Evolutionary conservation across 2,888 invertebrate species (phyloP), one percentile per base, ranked within the genome.

Genomic region (Clistopyga incitator): DNA sequence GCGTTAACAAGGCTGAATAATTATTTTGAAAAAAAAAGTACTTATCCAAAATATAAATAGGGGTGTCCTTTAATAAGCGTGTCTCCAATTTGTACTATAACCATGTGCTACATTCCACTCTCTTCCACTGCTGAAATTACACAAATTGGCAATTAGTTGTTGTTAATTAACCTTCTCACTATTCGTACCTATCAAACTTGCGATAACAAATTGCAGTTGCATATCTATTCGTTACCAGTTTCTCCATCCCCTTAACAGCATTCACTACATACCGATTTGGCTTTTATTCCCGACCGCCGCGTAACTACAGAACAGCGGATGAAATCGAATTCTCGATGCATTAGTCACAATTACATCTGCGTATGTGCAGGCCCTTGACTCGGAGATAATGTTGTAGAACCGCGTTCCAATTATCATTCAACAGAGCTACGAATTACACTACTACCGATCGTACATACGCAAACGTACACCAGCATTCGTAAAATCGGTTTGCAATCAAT

Each of bases 181-280:
- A 56, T 23, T 25, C 25, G 56, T 15, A 25, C 11, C 25, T 25
- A 25, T 56, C 56, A 56, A 56, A 56, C 56, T 25, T 25, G 11
- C 56, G n/a, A 56, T 25, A n/a, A 11, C 25, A 56, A 56, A 56
- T 56, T 56, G 25, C 56, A 2, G 25, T 64, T 34, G 8, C 34
- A 38, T 18, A 3, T 18, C 18, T 67, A 56, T 56, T 20, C 25
- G 34, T 81, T 20, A 70, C 23, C 23, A 23, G 25, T 56, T 25
- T 25, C 4, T 25, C 56, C 76, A 85, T 84, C 78, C 85, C 84
- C 81, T 82, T 70, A 77, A 52, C 34, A 38, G 13, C 52, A 34
- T 70, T 70, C 34, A 56, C 8, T 4, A 59, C n/a, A 38, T 20
- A 71, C 25, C n/a, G 20, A 71, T 59, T 72, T 72, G 13, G 29